Evolutionary conservation across 2,888 invertebrate species (phyloP).

Genomic region (Plebejus argus): DNA sequence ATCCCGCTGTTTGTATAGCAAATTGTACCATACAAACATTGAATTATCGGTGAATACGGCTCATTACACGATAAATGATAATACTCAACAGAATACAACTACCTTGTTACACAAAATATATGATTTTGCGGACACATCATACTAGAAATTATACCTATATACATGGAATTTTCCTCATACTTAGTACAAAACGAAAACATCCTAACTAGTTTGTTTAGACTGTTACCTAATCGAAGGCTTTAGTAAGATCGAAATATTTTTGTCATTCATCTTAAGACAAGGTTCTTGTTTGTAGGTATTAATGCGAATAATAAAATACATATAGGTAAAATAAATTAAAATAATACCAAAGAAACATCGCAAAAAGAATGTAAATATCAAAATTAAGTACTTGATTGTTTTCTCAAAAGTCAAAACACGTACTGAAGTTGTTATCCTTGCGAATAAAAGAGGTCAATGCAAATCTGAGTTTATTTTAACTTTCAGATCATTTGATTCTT

Average conservation of each 20-base stretch:
- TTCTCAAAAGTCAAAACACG: slow-evolving; percentile 5
- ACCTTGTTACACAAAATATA: neutral
- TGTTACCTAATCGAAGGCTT: neutral
- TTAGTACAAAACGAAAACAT: neutral
- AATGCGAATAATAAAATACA: neutral
- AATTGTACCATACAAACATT: neutral
- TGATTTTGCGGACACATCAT: neutral
- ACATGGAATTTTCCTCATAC: neutral
- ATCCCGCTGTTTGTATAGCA: neutral
- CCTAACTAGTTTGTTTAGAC: neutral
- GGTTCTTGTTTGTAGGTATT: neutral
- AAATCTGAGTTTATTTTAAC: neutral
- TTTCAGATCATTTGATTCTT: neutral
- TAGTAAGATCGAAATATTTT: neutral
- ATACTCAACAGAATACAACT: neutral
- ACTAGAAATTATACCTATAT: neutral
- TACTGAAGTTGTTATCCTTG: slow-evolving; percentile 9
- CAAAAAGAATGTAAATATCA: neutral
- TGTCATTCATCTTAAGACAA: neutral
- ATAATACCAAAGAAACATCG: neutral
- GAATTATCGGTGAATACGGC: neutral
- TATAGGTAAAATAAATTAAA: neutral
- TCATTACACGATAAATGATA: neutral
- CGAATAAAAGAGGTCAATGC: slow-evolving; percentile 5
- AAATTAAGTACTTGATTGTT: neutral